A percentile compares a stretch with the other conserved stretches of the same genome.
phyloP scores from a whole-genome alignment of 2,113 vertebrate genomes.

The Origma solitaria region DNA sequence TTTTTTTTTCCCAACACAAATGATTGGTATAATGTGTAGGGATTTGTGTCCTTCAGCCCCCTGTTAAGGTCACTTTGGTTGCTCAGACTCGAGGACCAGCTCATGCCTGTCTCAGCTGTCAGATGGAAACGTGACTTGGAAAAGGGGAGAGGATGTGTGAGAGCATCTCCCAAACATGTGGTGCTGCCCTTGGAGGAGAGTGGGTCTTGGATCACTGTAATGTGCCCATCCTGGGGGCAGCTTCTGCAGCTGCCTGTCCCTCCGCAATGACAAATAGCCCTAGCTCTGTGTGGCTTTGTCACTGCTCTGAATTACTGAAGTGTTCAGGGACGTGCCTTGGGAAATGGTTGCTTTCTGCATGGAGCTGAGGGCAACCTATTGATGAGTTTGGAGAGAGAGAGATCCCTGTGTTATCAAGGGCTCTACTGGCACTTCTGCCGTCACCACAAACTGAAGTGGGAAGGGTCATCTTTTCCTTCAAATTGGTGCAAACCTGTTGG shows the following conservation, averaged over 20 bases:
- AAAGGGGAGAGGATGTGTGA: neutral
- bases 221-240: neutral
- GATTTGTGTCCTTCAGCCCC: neutral
- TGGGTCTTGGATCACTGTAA: neutral
- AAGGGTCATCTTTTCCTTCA: neutral
- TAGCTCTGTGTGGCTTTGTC: neutral
- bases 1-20: neutral
- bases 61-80: neutral
- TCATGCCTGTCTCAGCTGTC: neutral
- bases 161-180: neutral
- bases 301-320: neutral
- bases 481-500: neutral
- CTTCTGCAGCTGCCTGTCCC: neutral
- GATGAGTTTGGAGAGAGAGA: neutral
- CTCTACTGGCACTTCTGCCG: neutral
- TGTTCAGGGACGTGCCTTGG: rapidly evolving
- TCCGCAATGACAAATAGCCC: rapidly evolving
- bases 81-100: neutral
- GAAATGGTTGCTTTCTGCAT: neutral
- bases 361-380: neutral
- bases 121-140: neutral
- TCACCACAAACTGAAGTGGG: neutral
- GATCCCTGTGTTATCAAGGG: neutral
- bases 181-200: neutral
- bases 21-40: neutral